A percentile compares a stretch with the other conserved stretches of the same genome.
phyloP scores from a whole-genome alignment of 2,797 vertebrate species.

The Rhincodon typus region DNA sequence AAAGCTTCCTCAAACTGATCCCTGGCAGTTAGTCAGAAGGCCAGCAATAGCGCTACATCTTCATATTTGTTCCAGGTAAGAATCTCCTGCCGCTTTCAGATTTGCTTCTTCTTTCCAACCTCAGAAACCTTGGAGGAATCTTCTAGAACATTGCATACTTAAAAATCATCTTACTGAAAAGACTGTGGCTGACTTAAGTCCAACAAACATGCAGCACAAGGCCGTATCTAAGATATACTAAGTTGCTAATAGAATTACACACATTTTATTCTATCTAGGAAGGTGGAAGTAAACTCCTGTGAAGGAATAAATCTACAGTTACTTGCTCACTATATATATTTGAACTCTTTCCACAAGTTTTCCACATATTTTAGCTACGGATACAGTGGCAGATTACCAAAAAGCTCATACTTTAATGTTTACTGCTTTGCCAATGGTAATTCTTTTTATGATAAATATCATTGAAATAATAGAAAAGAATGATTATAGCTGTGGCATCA shows the following conservation, averaged over 20 bases:
- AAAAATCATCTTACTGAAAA: not conserved
- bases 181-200: not conserved
- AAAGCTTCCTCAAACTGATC: not conserved
- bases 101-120: not conserved
- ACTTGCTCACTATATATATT: not conserved
- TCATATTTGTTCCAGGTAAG: not conserved
- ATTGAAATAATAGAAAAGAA: slow-evolving; percentile 31
- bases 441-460: slow-evolving; percentile 12
- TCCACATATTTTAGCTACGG: not conserved
- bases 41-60: not conserved
- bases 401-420: slow-evolving; percentile 1
- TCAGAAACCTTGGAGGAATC: not conserved
- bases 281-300: not conserved
- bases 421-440: not conserved
- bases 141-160: not conserved
- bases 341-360: not conserved
- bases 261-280: not conserved
- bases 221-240: not conserved
- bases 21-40: not conserved
- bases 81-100: not conserved
- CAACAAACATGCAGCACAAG: not conserved
- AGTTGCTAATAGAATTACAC: not conserved
- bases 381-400: not conserved
- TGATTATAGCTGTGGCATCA: slow-evolving; percentile 25
- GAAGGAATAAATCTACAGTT: not conserved